A percentile compares a stretch with the other conserved stretches of the same genome.
phyloP scores from a whole-genome alignment of 2,797 vertebrate genomes.

The Neostethus bicornis region DNA sequence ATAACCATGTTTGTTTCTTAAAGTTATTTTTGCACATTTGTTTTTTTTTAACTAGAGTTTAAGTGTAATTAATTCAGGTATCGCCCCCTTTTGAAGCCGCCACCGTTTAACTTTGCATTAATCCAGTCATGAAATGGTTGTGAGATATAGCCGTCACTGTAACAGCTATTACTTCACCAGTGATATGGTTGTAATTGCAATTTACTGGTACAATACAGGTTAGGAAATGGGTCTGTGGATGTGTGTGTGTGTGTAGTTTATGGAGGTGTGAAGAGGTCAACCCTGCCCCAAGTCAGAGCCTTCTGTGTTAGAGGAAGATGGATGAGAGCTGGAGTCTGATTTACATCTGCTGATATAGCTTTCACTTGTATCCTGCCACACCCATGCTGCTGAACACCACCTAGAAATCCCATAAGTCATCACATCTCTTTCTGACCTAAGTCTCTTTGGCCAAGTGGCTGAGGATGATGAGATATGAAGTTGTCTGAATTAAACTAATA shows the following conservation, averaged over 20 bases:
- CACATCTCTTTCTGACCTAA: constrained; percentile 18
- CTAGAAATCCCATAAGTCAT: constrained; percentile 52
- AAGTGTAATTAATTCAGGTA: neutral
- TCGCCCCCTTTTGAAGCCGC: neutral
- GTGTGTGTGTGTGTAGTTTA: constrained; percentile 43
- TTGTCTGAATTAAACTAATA: constrained; percentile 33
- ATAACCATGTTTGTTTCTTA: neutral
- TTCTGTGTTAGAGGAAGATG: constrained; percentile 53
- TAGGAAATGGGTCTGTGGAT: constrained; percentile 23
- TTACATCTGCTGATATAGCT: constrained; percentile 75
- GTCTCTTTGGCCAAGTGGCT: constrained; percentile 23
- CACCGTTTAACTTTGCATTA: constrained; percentile 15
- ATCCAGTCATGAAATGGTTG: neutral
- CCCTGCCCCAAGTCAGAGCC: constrained; percentile 81
- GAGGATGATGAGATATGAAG: constrained; percentile 53
- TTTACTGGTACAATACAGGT: constrained; percentile 38
- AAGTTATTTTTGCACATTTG: neutral
- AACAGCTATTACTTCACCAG: constrained; percentile 34
- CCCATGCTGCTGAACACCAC: constrained; percentile 37
- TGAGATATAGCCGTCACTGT: constrained; percentile 44
- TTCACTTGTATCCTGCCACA: constrained; percentile 54
- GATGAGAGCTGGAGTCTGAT: constrained; percentile 66
- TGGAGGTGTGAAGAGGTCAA: constrained; percentile 84
- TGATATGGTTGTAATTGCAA: constrained; percentile 36
- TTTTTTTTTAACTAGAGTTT: neutral